Evolutionary conservation across 2,888 invertebrate species (phyloP).

Genomic region (Meiosimyza decipiens): DNA sequence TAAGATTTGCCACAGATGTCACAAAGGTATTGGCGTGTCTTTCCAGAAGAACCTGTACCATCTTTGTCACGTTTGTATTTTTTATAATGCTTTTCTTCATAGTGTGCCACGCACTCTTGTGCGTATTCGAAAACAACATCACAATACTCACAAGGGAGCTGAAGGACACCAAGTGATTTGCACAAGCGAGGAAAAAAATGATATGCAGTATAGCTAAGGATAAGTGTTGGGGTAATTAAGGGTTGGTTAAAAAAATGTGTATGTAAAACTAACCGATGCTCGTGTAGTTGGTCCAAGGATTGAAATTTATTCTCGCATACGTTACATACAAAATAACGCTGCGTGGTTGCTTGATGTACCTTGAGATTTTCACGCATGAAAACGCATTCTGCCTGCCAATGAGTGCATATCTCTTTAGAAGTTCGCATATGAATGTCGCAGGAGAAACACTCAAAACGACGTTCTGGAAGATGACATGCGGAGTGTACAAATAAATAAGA

Average conservation of each 20-base stretch:
- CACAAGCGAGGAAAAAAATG: slow-evolving; percentile 64
- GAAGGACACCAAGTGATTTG: slow-evolving; percentile 46
- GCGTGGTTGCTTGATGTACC: slow-evolving; percentile 49
- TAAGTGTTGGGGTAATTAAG: neutral
- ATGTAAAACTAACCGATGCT: slow-evolving; percentile 59
- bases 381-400: slow-evolving; percentile 69
- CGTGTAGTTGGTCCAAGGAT: slow-evolving; percentile 61
- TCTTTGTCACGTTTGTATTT: slow-evolving; percentile 67
- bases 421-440: slow-evolving; percentile 68
- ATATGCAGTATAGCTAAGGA: slow-evolving; percentile 56
- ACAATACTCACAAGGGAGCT: slow-evolving; percentile 64
- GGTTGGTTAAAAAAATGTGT: neutral
- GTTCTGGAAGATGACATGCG: slow-evolving; percentile 57
- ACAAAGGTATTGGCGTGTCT: slow-evolving; percentile 69
- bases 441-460: slow-evolving; percentile 63
- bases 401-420: slow-evolving; percentile 69
- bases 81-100: slow-evolving; percentile 71
- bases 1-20: slow-evolving; percentile 74
- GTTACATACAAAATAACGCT: slow-evolving; percentile 63
- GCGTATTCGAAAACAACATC: slow-evolving; percentile 57
- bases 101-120: slow-evolving; percentile 66
- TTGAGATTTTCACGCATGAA: slow-evolving; percentile 59
- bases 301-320: slow-evolving; percentile 63
- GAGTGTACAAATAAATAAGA: slow-evolving; percentile 65
- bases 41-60: slow-evolving; percentile 45